These are phyloP conservation scores for Pimephales promelas DNA, from an alignment of 2,113 vertebrate species.

Conservation along the genomic window DNA sequence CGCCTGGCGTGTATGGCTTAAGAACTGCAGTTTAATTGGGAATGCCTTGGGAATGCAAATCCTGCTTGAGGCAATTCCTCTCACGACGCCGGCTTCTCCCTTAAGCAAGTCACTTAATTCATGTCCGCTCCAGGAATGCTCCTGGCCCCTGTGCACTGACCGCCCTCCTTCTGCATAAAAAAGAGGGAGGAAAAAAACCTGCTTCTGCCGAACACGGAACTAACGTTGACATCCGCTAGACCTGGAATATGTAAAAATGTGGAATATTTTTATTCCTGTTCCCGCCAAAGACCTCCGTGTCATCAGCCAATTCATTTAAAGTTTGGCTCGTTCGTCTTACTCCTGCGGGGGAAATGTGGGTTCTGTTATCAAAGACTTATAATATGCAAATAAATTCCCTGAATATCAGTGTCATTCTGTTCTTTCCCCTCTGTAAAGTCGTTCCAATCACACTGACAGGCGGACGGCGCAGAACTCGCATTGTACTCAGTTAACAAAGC, in stretches of 20 bases:
- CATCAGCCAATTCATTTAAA: slow-evolving; percentile 33
- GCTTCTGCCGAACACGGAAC: slow-evolving; percentile 8
- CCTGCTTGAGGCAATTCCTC: slow-evolving; percentile 10
- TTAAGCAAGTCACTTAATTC: slow-evolving; percentile 32
- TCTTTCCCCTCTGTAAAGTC: slow-evolving; percentile 10
- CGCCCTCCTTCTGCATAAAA: slow-evolving; percentile 13
- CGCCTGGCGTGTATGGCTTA: background rate
- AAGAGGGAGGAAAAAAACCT: background rate
- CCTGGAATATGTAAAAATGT: background rate
- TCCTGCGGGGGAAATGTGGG: background rate
- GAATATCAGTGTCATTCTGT: slow-evolving; percentile 27
- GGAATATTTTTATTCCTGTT: background rate
- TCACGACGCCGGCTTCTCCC: slow-evolving; percentile 23
- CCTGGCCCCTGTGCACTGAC: slow-evolving; percentile 27
- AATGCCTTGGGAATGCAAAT: slow-evolving; percentile 29
- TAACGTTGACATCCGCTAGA: slow-evolving; percentile 22
- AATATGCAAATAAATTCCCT: slow-evolving; percentile 23
- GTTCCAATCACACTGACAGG: slow-evolving; percentile 18
- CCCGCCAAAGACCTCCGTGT: background rate
- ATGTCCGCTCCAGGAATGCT: slow-evolving; percentile 35
- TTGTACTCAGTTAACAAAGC: slow-evolving; percentile 9
- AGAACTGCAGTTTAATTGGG: slow-evolving; percentile 27
- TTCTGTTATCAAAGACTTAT: slow-evolving; percentile 23
- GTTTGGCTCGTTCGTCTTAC: slow-evolving; percentile 19
- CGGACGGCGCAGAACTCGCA: background rate